Evolutionary conservation across 2,888 invertebrate genomes (phyloP), one percentile per base, ranked within the genome.

Genomic region (Eupithecia subfuscata): DNA sequence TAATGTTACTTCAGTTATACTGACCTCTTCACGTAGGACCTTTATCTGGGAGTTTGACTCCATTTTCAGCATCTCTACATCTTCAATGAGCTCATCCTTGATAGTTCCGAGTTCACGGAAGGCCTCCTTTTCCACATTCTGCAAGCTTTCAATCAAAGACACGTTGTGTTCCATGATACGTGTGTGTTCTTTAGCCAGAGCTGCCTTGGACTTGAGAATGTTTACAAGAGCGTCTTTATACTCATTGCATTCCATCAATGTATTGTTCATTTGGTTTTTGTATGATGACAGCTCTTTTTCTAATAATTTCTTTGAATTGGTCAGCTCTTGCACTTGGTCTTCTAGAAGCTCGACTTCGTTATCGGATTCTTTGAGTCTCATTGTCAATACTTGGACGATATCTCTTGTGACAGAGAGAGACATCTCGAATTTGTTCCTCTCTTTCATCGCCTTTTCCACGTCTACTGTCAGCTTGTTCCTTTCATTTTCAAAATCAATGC

Each of bases 331-430:
- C 84, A 89, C 84, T 85, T 93, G 95, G 83, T 84, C 89, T 82
- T 95, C 95, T 74, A 96, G 87, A 84, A 94, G 93, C 83, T 96
- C 96, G 1, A 96, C 92, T 84, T 96, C 96, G 83, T 90, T 93
- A 82, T 96, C 96, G 6, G 96, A 96, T 82, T 96, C 94, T 70
- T 96, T 91, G 71, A 96, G 85, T 25, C 96, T 90, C 87, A 94
- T 92, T 43, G 95, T 96, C 71, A 96, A 84, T 6, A 96, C 96
- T 83, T 96, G 95, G 18, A 96, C 95, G 69, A 96, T 96, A 76
- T 95, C 94, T 82, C 95, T 93, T 1, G 95, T 95, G 22, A 95
- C 95, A 45, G 91, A 93, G n/a, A 96, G 88, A n/a, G 96, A 95
- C 84, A 96, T 91, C 87, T 96, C 94, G 85, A 95, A 96, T 74